Evolutionary conservation across 1,140 invertebrate genomes (phyloP).

Genomic region (Chironomus tepperi): DNA sequence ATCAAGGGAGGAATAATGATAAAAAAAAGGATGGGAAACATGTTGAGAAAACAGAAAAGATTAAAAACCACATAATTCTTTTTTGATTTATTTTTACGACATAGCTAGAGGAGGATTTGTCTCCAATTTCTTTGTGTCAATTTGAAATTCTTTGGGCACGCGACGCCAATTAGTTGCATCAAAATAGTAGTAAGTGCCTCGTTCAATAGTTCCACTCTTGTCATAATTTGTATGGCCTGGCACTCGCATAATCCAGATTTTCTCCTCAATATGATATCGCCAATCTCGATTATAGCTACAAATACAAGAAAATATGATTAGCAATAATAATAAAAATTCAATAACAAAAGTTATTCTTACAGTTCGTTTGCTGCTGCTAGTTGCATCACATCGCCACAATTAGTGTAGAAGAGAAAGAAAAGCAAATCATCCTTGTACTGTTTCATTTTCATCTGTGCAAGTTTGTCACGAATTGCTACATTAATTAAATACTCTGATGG

Average conservation of each 20-base stretch:
- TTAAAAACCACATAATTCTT: not conserved
- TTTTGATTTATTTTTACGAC: slow-evolving; percentile 12
- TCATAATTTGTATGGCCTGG: slow-evolving; percentile 79
- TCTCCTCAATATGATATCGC: slow-evolving; percentile 98
- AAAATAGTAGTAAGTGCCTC: slow-evolving; percentile 98
- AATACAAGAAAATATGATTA: too few relatives aligned
- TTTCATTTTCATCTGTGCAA: slow-evolving; percentile 90
- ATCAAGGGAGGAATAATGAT: not conserved
- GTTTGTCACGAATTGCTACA: slow-evolving; percentile 79
- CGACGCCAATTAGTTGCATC: slow-evolving; percentile 95
- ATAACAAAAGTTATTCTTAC: slow-evolving; percentile 59
- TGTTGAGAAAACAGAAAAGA: not conserved
- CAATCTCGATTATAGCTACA: slow-evolving; percentile 90
- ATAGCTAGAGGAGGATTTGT: slow-evolving; percentile 25
- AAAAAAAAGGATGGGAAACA: not conserved
- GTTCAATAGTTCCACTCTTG: slow-evolving; percentile 91
- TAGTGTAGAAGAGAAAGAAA: slow-evolving; percentile 99
- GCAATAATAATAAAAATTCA: too few relatives aligned
- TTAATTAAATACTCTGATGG: slow-evolving; percentile 98
- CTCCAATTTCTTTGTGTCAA: slow-evolving; percentile 96
- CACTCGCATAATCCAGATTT: slow-evolving; percentile 97
- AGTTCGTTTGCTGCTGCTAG: slow-evolving; percentile 91
- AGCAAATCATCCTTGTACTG: slow-evolving; percentile 97
- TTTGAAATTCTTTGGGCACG: slow-evolving; percentile 90
- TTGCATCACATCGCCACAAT: slow-evolving; percentile 95